Conservation (phyloP, 53 echinoderm and acorn worm genomes). For the Glandiceps talaboti region DNA sequence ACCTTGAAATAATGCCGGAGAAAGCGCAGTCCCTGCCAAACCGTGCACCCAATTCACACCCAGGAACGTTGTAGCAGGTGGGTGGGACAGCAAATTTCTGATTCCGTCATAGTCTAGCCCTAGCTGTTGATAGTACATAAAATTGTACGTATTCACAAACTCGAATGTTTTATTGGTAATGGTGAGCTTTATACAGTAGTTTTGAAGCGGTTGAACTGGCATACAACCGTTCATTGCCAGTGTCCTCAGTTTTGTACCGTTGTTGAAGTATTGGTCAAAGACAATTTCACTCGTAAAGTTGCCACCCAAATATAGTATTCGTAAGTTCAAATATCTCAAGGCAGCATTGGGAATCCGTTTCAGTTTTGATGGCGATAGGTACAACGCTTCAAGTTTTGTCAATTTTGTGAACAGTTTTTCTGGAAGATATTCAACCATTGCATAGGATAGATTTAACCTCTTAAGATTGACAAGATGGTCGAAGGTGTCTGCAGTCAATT, state of each 20-base stretch:
- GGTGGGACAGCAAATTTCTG: neutral
- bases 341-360: neutral
- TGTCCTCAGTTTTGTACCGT: neutral
- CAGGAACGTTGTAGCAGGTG: neutral
- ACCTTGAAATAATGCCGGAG: neutral
- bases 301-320: neutral
- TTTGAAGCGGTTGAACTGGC: neutral
- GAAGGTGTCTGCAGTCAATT: neutral
- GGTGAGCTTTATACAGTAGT: neutral
- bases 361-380: neutral
- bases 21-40: neutral
- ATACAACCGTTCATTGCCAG: neutral
- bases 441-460: neutral
- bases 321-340: neutral
- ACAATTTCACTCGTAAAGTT: neutral
- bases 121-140: neutral
- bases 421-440: neutral
- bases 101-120: neutral
- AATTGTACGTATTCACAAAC: neutral
- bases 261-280: too few relatives aligned
- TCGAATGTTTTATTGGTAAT: neutral
- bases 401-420: neutral
- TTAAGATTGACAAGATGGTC: neutral
- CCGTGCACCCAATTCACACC: neutral
- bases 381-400: neutral